Percentiles rank a stretch among this genome's conserved stretches.
Evolutionary conservation across 2,888 invertebrate genomes (phyloP).

Genomic region (Plebejus melissa): DNA sequence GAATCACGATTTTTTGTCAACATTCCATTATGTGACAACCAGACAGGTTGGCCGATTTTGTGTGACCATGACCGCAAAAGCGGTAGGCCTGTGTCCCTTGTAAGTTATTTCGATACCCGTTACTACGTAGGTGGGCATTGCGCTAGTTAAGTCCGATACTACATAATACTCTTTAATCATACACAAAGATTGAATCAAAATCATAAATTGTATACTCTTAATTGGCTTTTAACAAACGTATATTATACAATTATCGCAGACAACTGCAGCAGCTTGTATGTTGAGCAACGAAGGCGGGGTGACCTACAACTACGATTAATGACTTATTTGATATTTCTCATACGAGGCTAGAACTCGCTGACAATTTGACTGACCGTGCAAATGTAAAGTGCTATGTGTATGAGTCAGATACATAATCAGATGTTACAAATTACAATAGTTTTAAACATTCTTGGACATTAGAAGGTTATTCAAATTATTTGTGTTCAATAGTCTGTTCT

Average conservation of each 20-base stretch:
- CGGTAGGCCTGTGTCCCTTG: not conserved
- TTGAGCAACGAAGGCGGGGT: slow-evolving; percentile 19
- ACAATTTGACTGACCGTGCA: not conserved
- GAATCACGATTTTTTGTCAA: not conserved
- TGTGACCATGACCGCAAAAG: slow-evolving; percentile 1
- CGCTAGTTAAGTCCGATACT: not conserved
- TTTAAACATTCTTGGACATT: too few species aligned
- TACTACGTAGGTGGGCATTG: not conserved
- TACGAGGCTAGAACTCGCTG: slow-evolving; percentile 16
- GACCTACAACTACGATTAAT: slow-evolving; percentile 22
- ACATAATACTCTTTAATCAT: not conserved
- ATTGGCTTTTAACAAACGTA: slow-evolving; percentile 21
- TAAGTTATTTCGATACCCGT: not conserved
- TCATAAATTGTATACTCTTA: slow-evolving; percentile 23
- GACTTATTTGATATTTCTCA: not conserved
- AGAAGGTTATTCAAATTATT: too few species aligned
- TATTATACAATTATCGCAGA: slow-evolving; percentile 15
- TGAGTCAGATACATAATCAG: too few species aligned
- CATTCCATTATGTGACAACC: not conserved
- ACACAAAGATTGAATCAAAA: not conserved
- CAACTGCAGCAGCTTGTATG: slow-evolving; percentile 6
- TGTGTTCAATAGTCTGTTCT: too few species aligned
- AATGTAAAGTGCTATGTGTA: not conserved
- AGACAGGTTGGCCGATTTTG: not conserved
- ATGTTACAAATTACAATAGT: too few species aligned